Conservation (phyloP, 2,797 vertebrate genomes). For the Darevskia nairensis region DNA sequence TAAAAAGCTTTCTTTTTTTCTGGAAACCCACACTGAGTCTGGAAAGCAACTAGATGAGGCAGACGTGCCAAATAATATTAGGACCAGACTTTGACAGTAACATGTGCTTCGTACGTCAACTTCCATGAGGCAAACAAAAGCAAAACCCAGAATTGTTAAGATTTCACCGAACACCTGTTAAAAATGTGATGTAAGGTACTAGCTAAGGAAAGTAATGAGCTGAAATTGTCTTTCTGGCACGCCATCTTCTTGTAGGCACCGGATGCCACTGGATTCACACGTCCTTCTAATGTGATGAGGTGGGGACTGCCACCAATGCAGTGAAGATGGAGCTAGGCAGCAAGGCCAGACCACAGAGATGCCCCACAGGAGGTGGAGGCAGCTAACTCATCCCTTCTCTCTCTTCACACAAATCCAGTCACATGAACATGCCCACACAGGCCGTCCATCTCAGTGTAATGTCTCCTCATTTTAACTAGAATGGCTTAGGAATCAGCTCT, state of each 20-base stretch:
- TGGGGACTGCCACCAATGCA: too few species aligned
- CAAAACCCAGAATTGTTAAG: not conserved
- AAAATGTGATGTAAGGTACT: not conserved
- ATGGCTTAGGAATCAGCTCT: not conserved
- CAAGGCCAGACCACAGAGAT: too few species aligned
- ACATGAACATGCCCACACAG: too few species aligned
- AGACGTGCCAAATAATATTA: conserved; percentile 5
- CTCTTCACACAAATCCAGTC: too few species aligned
- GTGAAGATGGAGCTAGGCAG: too few species aligned
- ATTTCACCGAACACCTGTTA: conserved; percentile 11
- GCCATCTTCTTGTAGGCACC: not conserved
- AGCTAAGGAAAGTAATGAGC: not conserved
- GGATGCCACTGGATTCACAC: not conserved
- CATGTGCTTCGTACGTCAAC: not conserved
- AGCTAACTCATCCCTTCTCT: too few species aligned
- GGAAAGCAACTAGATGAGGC: not conserved
- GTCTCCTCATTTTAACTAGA: not conserved
- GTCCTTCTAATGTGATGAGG: too few species aligned
- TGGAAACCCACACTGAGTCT: not conserved
- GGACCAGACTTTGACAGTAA: not conserved
- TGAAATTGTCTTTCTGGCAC: not conserved
- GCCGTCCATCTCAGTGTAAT: not conserved
- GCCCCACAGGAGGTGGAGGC: too few species aligned
- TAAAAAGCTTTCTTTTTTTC: not conserved
- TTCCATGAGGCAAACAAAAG: not conserved